Base-by-base conservation (phyloP, 23 tunicate species). In the Halocynthia aurantium region DNA sequence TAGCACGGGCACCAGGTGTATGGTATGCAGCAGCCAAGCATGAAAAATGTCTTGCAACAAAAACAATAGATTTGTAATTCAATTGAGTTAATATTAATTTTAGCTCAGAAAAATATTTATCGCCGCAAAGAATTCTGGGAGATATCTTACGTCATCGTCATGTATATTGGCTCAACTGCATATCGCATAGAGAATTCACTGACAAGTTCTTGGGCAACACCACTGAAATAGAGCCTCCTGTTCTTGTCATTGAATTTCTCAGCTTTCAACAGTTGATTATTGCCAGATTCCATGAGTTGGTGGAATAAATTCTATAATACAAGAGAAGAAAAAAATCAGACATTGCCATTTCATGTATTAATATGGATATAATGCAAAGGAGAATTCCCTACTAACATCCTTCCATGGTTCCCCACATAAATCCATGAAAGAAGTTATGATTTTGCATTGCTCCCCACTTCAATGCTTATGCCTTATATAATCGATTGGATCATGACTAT, bases 141-240 rank as follows among this genome's bases (percentile, higher is more conserved):
- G 64, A 2, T 50, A 66, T 76, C 70, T 80, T 66, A 70, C 76
- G 94, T 87, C 98, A 93, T 93, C 6, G 89, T 90, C 73, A 81
- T 86, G 71, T 87, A 93, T 20, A 93, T 93, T 13, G 88, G 90
- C 77, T 93, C 98, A 10, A 93, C 79, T 6, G 94, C 98, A 73
- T 93, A 93, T 76, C 98, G 71, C 56, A 93, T 84, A 5, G 98
- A 90, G 63, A 93, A 93, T 61, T 93, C 98, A 56, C 75, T 71
- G 15, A 93, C 83, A 44, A 88, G 81, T 53, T 88, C 85, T 75
- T 93, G 94, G 15, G 87, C 90, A 21, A 66, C 69, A 22, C 56
- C 81, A 22, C 80, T 85, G 71, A 91, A 91, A 68, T 85, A 91
- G 9, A 82, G 12, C 73, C 85, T 91, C 97, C 97, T 85, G 8